Percentiles rank a stretch among this genome's conserved stretches.
Conservation (phyloP, 2,113 vertebrate species). For the Corapipo altera region DNA sequence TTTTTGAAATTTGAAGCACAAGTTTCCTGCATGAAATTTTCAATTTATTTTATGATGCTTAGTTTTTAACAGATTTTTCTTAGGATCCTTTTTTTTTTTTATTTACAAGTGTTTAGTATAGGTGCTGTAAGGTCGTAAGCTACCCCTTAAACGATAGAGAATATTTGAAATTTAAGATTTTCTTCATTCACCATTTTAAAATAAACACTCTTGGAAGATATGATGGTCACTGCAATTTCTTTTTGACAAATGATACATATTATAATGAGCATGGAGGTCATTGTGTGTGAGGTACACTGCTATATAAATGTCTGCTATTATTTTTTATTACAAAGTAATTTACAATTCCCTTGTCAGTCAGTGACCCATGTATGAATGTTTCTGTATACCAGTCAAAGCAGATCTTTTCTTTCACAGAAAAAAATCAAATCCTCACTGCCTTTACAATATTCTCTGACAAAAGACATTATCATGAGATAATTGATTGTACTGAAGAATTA, state of each 20-base stretch:
- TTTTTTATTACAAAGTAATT: slow-evolving; percentile 48
- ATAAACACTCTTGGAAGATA: neutral
- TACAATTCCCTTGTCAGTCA: slow-evolving; percentile 41
- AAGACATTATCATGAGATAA: neutral
- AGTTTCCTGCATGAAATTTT: neutral
- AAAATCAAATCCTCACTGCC: neutral
- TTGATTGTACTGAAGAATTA: slow-evolving; percentile 45
- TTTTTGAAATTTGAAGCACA: neutral
- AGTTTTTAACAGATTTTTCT: neutral
- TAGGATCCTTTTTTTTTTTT: neutral
- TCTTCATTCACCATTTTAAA: neutral
- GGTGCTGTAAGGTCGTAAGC: neutral
- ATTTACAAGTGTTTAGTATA: neutral
- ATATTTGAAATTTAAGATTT: neutral
- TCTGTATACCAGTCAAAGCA: slow-evolving; percentile 37
- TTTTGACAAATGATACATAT: slow-evolving; percentile 42
- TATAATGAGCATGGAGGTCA: slow-evolving; percentile 5
- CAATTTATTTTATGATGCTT: neutral
- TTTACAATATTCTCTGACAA: slow-evolving; percentile 27
- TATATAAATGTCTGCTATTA: slow-evolving; percentile 26
- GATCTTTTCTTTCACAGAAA: slow-evolving; percentile 19
- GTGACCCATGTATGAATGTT: slow-evolving; percentile 22
- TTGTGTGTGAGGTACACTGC: neutral
- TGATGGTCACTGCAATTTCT: neutral
- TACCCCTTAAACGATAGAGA: neutral